Conservation (phyloP, 2,888 invertebrate genomes). For the Idaea biselata region DNA sequence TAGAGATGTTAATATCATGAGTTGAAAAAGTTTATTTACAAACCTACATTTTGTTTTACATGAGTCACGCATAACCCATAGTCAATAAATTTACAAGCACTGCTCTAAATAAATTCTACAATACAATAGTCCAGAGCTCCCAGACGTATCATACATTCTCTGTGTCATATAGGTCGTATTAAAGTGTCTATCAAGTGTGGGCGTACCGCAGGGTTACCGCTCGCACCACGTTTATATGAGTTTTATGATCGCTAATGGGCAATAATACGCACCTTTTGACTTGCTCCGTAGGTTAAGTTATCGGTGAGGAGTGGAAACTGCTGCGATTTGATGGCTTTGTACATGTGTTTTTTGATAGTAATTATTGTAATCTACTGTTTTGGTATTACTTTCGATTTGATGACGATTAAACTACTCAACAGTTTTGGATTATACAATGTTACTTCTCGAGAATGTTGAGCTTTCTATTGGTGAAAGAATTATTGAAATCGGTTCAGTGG, state of each 20-base stretch:
- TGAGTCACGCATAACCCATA: neutral
- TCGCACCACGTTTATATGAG: slow-evolving; percentile 44
- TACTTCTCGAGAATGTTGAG: too few relatives aligned
- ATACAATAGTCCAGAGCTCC: slow-evolving; percentile 14
- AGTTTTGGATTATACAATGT: neutral
- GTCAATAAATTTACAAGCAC: neutral
- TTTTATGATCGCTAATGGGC: slow-evolving; percentile 59
- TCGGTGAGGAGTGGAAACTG: slow-evolving; percentile 35
- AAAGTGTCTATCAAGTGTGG: slow-evolving; percentile 32
- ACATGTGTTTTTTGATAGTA: slow-evolving; percentile 17
- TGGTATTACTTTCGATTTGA: slow-evolving; percentile 12
- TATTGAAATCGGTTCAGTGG: too few relatives aligned
- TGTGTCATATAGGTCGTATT: slow-evolving; percentile 29
- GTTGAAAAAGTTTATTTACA: too few relatives aligned
- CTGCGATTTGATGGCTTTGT: slow-evolving; percentile 27
- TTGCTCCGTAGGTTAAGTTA: slow-evolving; percentile 50
- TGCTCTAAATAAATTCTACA: slow-evolving; percentile 20
- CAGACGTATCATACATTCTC: slow-evolving; percentile 19
- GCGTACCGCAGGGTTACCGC: slow-evolving; percentile 38
- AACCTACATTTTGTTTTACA: neutral
- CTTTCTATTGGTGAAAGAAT: too few relatives aligned
- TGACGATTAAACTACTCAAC: neutral
- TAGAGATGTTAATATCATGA: too few relatives aligned
- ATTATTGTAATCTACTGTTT: slow-evolving; percentile 5
- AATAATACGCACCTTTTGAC: slow-evolving; percentile 58